Base-by-base conservation (phyloP, 1,140 invertebrate species). In the Lutraria rhynchaena region DNA sequence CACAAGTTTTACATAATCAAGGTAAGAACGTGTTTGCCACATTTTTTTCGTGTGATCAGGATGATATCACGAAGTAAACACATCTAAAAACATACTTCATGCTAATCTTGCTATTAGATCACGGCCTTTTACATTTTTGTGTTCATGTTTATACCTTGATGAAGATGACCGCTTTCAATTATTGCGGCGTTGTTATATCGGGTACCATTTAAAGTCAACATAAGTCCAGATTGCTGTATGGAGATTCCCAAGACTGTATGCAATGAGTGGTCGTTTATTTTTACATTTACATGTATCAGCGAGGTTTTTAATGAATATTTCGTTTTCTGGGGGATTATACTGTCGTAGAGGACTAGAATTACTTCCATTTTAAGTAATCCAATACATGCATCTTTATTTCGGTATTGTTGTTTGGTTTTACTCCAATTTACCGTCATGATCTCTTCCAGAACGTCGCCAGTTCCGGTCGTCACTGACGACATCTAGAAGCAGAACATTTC, bases 401-500 rank as follows among this genome's bases (percentile, higher is more conserved):
- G 19, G 22, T 60, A 3, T 31, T 27, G 19, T 60, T 24, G 3
- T 60, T 24, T 22, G 1, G 1, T 4, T 60, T 31, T 60, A 27
- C 58, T 19, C 31, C 13, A 5, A 2, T 27, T 5, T 27, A 17
- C 2, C 1, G 3, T 19, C 58, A 27, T 22, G 24, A 46, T n/a
- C 27, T 24, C 17, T 46, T 31, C 29, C n/a, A 73, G 55, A 73
- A 15, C 35, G 53, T 13, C 7, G 51, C 15, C 33, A 7, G 22
- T 53, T 11, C n/a, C 49, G 22, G 22, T 11, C 11, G 0, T 31
- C 70, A 13, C 31, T 51, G 27, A 7, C 27, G 17, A 35, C 70
- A 7, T 69, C 76, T 58, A 51, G 76, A 58, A 58, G 22, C 15
- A 61, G 35, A 53, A 67, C 76, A 17, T 80, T 41, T 33, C 19